Evolutionary conservation across 2,888 invertebrate species (phyloP).

Genomic region (Brachyopa scutellaris): DNA sequence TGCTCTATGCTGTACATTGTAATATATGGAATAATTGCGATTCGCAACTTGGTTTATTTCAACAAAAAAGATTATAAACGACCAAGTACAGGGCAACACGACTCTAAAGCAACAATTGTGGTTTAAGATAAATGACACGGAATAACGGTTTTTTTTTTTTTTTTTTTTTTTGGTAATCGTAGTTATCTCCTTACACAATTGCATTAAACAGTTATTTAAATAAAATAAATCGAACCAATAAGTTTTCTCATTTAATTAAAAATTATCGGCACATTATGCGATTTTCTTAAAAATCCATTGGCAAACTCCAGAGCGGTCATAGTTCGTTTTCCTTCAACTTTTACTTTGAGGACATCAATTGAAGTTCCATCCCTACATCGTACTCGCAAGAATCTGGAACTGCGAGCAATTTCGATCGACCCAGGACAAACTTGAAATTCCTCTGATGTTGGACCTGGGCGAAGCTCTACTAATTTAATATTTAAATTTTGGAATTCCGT

Average conservation of each 20-base stretch:
- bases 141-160: too few species aligned
- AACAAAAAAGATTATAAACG: too few species aligned
- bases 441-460: constrained; percentile 47
- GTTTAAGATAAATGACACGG: too few species aligned
- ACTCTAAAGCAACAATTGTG: too few species aligned
- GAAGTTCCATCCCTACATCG: constrained; percentile 86
- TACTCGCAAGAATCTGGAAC: constrained; percentile 84
- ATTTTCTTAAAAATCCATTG: constrained; percentile 91
- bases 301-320: constrained; percentile 92
- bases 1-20: too few species aligned
- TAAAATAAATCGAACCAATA: too few species aligned
- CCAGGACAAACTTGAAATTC: constrained; percentile 82
- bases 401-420: constrained; percentile 84
- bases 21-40: too few species aligned
- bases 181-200: too few species aligned
- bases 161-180: too few species aligned
- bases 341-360: constrained; percentile 86
- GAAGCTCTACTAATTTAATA: constrained; percentile 86
- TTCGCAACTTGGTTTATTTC: too few species aligned
- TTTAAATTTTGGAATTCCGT: constrained; percentile 85
- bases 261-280: neutral
- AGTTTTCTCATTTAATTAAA: constrained; percentile 29
- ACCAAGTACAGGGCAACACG: too few species aligned
- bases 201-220: too few species aligned
- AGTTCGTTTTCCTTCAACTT: constrained; percentile 86